Percentiles rank a stretch among this genome's conserved stretches.
These are phyloP conservation scores for Mya arenaria DNA, from an alignment of 1,140 invertebrate species.

Conservation along the genomic window DNA sequence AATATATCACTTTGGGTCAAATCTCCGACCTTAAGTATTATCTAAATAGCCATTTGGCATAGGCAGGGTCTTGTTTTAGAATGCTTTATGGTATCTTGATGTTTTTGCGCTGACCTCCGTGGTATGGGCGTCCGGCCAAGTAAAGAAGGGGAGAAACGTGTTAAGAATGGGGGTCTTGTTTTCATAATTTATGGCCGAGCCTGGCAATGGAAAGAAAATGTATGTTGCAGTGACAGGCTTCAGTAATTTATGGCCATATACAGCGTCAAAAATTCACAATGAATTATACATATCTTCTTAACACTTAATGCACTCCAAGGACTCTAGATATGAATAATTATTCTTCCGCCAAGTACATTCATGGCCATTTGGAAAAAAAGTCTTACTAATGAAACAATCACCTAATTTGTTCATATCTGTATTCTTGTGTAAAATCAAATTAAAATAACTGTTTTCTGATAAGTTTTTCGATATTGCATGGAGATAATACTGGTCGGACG, in stretches of 20 bases:
- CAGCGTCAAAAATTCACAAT: too few species aligned
- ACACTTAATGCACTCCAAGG: too few species aligned
- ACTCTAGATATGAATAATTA: too few species aligned
- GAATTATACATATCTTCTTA: too few species aligned
- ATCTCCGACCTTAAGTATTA: slow-evolving; percentile 32
- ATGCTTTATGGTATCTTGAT: slow-evolving; percentile 49
- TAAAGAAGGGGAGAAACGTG: background rate
- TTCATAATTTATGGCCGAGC: slow-evolving; percentile 49
- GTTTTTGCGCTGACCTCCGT: slow-evolving; percentile 39
- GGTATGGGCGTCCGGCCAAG: slow-evolving; percentile 54
- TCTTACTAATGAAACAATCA: too few species aligned
- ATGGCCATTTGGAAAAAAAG: too few species aligned
- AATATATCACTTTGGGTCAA: slow-evolving; percentile 45
- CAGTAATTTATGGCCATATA: slow-evolving; percentile 46
- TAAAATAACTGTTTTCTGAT: too few species aligned
- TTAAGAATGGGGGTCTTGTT: slow-evolving; percentile 35
- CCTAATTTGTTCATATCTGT: too few species aligned
- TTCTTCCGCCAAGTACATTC: too few species aligned
- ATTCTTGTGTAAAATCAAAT: too few species aligned
- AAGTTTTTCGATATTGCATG: too few species aligned
- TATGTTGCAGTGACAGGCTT: slow-evolving; percentile 36
- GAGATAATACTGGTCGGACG: too few species aligned
- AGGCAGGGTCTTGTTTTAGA: slow-evolving; percentile 29
- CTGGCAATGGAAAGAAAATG: slow-evolving; percentile 29
- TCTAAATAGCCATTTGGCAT: slow-evolving; percentile 53